phyloP scores from a whole-genome alignment of 2,888 invertebrate species.

The Caenorhabditis sp. region DNA sequence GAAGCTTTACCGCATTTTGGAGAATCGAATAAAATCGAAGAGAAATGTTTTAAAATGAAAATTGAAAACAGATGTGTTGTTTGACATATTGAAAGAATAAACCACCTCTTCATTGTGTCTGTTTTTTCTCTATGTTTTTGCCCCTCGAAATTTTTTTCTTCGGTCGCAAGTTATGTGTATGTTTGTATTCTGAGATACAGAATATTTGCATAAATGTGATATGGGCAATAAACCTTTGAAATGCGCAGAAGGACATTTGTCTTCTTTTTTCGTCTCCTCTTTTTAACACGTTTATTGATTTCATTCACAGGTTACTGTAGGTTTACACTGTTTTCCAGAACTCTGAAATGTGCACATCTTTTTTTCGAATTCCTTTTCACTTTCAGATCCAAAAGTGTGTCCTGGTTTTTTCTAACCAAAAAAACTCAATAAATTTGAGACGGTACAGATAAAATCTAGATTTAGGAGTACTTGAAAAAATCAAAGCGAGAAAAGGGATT shows the following conservation, averaged over 20 bases:
- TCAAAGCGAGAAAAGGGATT: too few species aligned
- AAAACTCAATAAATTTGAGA: too few species aligned
- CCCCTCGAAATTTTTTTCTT: neutral
- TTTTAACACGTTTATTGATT: neutral
- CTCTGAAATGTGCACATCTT: neutral
- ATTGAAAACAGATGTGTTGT: slow-evolving; percentile 6
- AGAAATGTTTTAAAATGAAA: neutral
- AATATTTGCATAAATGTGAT: slow-evolving; percentile 1
- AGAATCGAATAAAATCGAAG: neutral
- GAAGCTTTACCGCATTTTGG: neutral
- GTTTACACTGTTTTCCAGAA: too few species aligned
- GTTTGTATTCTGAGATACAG: neutral
- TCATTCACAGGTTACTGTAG: neutral
- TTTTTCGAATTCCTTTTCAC: neutral
- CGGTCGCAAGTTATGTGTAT: neutral
- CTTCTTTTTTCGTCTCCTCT: neutral
- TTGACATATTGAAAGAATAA: slow-evolving; percentile 8
- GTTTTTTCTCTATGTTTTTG: neutral
- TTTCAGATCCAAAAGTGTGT: slow-evolving; percentile 9
- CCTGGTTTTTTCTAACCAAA: neutral
- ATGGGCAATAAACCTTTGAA: neutral
- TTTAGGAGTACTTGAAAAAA: too few species aligned
- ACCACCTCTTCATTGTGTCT: neutral
- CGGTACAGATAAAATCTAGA: too few species aligned
- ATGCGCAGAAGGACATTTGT: neutral